Evolutionary conservation across 2,888 invertebrate genomes (phyloP).

Genomic region (Drosophila histrio): DNA sequence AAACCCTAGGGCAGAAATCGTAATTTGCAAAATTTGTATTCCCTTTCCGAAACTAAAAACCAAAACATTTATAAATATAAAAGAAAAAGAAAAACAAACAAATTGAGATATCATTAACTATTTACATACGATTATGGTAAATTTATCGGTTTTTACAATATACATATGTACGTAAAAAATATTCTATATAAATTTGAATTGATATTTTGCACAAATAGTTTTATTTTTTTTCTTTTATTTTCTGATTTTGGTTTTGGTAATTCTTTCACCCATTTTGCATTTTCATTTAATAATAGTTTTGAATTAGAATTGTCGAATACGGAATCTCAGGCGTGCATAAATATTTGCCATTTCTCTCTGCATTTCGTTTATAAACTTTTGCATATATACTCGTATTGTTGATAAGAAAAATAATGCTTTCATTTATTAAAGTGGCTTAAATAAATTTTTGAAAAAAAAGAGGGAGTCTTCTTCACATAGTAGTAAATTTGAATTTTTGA

Average conservation of each 20-base stretch:
- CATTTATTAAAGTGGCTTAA: slow-evolving; percentile 54
- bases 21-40: slow-evolving; percentile 26
- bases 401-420: slow-evolving; percentile 39
- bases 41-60: slow-evolving; percentile 20
- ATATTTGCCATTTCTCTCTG: slow-evolving; percentile 28
- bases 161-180: slow-evolving; percentile 67
- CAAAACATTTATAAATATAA: slow-evolving; percentile 22
- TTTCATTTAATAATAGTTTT: slow-evolving; percentile 37
- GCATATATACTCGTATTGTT: slow-evolving; percentile 38
- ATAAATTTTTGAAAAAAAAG: too few relatives aligned
- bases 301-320: slow-evolving; percentile 51
- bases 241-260: slow-evolving; percentile 33
- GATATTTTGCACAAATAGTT: slow-evolving; percentile 66
- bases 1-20: slow-evolving; percentile 26
- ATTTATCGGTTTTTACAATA: slow-evolving; percentile 61
- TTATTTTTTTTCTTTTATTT: slow-evolving; percentile 25
- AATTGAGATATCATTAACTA: slow-evolving; percentile 60
- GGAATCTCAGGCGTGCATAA: slow-evolving; percentile 67
- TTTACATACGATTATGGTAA: slow-evolving; percentile 66
- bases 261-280: slow-evolving; percentile 53
- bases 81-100: too few relatives aligned
- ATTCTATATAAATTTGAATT: slow-evolving; percentile 68
- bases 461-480: slow-evolving; percentile 44
- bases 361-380: slow-evolving; percentile 19
- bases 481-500: slow-evolving; percentile 39